Percentiles rank a stretch among this genome's conserved stretches.
Conservation (phyloP, 2,113 vertebrate species). For the Heterotilapia buettikoferi region DNA sequence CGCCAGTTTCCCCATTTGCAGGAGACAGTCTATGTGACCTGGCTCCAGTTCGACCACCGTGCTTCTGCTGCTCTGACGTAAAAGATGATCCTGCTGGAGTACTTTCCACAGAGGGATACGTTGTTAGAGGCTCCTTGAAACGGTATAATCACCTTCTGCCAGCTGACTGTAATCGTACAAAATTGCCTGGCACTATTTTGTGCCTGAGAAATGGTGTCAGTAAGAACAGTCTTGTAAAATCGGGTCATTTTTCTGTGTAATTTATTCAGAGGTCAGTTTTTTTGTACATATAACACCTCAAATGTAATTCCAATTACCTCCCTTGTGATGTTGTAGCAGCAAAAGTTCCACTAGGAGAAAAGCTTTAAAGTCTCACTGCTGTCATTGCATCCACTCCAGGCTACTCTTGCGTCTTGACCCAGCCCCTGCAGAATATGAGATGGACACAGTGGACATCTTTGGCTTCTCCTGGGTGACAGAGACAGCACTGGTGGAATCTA, state of each 20-base stretch:
- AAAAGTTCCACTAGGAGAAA: neutral
- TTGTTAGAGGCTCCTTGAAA: slow-evolving; percentile 83
- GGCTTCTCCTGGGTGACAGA: slow-evolving; percentile 91
- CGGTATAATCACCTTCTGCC: slow-evolving; percentile 67
- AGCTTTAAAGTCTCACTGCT: neutral
- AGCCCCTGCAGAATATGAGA: slow-evolving; percentile 84
- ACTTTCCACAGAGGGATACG: slow-evolving; percentile 79
- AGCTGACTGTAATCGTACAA: neutral
- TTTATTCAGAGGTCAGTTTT: neutral
- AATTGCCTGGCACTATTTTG: neutral
- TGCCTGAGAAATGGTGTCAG: neutral
- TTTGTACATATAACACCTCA: neutral
- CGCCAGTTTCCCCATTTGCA: slow-evolving; percentile 72
- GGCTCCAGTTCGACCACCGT: slow-evolving; percentile 60
- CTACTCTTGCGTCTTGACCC: slow-evolving; percentile 86
- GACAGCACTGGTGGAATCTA: slow-evolving; percentile 86
- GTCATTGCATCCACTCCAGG: slow-evolving; percentile 55
- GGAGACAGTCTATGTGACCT: slow-evolving; percentile 71
- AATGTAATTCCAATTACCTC: neutral
- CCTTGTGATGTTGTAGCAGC: neutral
- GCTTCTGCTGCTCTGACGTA: slow-evolving; percentile 81
- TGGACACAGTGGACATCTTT: slow-evolving; percentile 85
- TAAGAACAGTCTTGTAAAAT: neutral
- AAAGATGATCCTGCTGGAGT: slow-evolving; percentile 59
- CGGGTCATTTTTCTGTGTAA: neutral